Conservation (phyloP, 2,888 invertebrate genomes). For the Morpho deidamia region DNA sequence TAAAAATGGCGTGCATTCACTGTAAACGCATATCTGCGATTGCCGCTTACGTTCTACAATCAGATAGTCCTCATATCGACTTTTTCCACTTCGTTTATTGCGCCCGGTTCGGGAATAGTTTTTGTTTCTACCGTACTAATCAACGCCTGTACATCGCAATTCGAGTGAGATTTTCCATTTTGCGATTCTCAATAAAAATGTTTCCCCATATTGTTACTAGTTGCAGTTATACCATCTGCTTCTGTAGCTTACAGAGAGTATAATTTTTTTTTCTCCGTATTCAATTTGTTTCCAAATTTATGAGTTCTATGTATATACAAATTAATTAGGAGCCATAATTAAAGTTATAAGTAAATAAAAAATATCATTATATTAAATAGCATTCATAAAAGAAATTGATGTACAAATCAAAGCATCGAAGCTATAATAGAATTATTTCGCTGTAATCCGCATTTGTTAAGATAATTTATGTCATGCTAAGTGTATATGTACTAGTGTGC, state of each 20-base stretch:
- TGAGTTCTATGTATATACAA: too few relatives aligned
- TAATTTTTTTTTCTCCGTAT: neutral
- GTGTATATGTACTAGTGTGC: too few relatives aligned
- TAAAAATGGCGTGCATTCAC: constrained; percentile 60
- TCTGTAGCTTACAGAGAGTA: constrained; percentile 5
- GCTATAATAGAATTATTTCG: too few relatives aligned
- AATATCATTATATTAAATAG: too few relatives aligned
- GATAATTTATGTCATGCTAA: too few relatives aligned
- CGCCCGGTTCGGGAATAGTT: constrained; percentile 69
- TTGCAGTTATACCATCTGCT: constrained; percentile 23
- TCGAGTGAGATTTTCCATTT: constrained; percentile 40
- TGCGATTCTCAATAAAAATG: constrained; percentile 34
- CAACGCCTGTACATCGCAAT: constrained; percentile 61
- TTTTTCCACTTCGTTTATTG: constrained; percentile 74
- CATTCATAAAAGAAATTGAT: too few relatives aligned
- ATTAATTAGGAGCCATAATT: too few relatives aligned
- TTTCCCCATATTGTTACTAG: constrained; percentile 28
- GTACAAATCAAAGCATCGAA: too few relatives aligned
- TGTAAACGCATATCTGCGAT: constrained; percentile 67
- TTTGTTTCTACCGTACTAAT: constrained; percentile 71
- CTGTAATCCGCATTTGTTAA: too few relatives aligned
- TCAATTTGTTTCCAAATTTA: too few relatives aligned
- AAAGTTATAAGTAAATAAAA: too few relatives aligned
- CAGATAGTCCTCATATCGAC: constrained; percentile 68
- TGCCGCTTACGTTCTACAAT: constrained; percentile 68